Evolutionary conservation across 2,797 vertebrate genomes (phyloP).

Genomic region (Natrix natrix): DNA sequence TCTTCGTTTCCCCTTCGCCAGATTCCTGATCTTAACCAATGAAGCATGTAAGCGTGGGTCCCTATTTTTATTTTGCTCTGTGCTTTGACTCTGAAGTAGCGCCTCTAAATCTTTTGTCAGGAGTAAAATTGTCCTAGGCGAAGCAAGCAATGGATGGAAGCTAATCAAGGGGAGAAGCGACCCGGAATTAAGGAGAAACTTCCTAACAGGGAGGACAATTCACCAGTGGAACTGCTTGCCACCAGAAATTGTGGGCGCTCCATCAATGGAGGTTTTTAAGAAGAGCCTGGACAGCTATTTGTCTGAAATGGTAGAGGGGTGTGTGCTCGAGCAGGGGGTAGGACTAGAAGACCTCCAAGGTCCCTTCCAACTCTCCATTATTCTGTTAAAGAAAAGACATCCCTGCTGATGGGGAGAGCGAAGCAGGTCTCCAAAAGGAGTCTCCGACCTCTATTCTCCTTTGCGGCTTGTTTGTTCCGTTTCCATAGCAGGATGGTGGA

Average conservation of each 20-base stretch:
- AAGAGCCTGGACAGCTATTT: not conserved
- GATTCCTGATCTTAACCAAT: not conserved
- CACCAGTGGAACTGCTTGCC: not conserved
- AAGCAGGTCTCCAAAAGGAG: not conserved
- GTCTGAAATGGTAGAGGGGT: not conserved
- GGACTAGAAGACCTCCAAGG: not conserved
- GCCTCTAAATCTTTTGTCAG: not conserved
- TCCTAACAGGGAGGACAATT: not conserved
- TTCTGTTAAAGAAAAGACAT: not conserved
- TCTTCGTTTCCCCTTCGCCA: not conserved
- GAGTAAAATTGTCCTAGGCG: not conserved
- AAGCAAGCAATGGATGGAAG: not conserved
- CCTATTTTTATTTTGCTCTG: no score
- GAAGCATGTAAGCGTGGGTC: not conserved
- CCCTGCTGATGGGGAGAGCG: not conserved
- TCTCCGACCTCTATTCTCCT: not conserved
- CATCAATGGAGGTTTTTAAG: not conserved
- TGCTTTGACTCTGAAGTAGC: not conserved
- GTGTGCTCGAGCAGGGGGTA: not conserved
- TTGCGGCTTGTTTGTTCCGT: not conserved
- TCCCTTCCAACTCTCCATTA: not conserved
- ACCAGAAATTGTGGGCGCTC: not conserved
- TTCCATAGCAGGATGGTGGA: not conserved
- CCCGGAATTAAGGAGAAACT: not conserved
- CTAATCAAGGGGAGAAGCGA: not conserved